Evolutionary conservation across 2,113 vertebrate genomes (phyloP).

Genomic region (Sebastes fasciatus): DNA sequence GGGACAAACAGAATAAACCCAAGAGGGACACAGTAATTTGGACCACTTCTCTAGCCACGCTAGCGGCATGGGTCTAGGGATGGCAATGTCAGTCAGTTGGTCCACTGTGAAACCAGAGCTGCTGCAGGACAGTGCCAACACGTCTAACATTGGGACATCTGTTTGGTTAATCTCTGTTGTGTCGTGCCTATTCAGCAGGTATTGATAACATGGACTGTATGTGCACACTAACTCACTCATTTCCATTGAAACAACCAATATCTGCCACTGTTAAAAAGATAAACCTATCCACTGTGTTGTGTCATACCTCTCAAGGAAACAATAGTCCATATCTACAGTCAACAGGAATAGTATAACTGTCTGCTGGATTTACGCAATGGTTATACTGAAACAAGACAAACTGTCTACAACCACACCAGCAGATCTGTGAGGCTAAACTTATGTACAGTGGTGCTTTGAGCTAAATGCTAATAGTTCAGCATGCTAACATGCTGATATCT

Average conservation of each 20-base stretch:
- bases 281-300: slow-evolving; percentile 44
- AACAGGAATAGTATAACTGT: slow-evolving; percentile 23
- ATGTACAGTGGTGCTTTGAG: neutral
- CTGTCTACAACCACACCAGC: neutral
- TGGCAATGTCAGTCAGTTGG: neutral
- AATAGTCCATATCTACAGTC: slow-evolving; percentile 57
- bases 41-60: slow-evolving; percentile 9
- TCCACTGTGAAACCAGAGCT: slow-evolving; percentile 45
- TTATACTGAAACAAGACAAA: neutral
- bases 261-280: slow-evolving; percentile 35
- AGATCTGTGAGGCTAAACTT: neutral
- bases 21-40: slow-evolving; percentile 4
- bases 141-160: slow-evolving; percentile 45
- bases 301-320: slow-evolving; percentile 27
- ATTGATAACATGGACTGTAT: slow-evolving; percentile 52
- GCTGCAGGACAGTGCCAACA: slow-evolving; percentile 18
- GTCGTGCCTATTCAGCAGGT: slow-evolving; percentile 43
- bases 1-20: slow-evolving; percentile 16
- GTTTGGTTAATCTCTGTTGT: slow-evolving; percentile 40
- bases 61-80: neutral
- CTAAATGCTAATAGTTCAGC: neutral
- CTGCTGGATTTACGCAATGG: neutral
- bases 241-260: slow-evolving; percentile 44
- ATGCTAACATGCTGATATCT: neutral
- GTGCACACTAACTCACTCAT: slow-evolving; percentile 17